Percentiles rank a stretch among this genome's conserved stretches.
phyloP scores from a whole-genome alignment of 2,113 vertebrate species.

The Dicrurus megarhynchus region DNA sequence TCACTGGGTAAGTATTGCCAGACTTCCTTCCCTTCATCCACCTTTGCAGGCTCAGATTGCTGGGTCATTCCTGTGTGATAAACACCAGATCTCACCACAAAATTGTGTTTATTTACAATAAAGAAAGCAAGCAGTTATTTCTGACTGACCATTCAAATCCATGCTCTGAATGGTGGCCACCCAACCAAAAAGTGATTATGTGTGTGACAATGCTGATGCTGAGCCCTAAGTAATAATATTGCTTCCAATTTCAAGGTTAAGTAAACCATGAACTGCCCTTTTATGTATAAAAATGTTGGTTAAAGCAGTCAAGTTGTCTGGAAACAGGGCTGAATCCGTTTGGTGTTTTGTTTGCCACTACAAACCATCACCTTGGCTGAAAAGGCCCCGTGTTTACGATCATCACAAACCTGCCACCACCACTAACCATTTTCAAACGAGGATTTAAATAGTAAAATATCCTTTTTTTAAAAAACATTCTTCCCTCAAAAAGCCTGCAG shows the following conservation, averaged over 20 bases:
- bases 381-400: neutral
- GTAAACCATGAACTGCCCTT: neutral
- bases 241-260: slow-evolving; percentile 19
- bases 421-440: neutral
- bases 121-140: neutral
- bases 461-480: neutral
- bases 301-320: neutral
- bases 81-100: neutral
- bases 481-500: neutral
- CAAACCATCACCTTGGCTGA: neutral
- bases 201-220: neutral
- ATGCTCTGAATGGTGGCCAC: neutral
- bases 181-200: slow-evolving; percentile 9
- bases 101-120: neutral
- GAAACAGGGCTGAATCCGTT: neutral
- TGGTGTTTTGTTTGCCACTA: neutral
- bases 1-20: neutral
- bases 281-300: neutral
- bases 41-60: neutral
- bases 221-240: neutral
- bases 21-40: neutral
- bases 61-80: neutral
- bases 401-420: neutral
- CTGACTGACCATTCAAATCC: neutral
- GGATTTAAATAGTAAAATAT: neutral